These are phyloP conservation scores for Oligia strigilis DNA, from an alignment of 2,888 invertebrate species.

Conservation along the genomic window DNA sequence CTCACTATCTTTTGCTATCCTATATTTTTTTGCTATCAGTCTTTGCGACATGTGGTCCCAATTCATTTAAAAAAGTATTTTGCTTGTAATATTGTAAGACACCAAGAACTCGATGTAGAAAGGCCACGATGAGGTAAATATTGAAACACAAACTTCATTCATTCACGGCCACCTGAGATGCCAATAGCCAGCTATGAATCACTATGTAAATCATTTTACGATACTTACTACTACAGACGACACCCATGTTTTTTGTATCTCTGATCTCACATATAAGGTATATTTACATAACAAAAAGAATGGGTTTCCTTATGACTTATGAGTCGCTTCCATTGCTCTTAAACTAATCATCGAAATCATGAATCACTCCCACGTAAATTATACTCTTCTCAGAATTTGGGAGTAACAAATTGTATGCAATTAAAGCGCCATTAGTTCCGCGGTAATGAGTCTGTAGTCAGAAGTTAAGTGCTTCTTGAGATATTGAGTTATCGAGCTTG, in stretches of 20 bases:
- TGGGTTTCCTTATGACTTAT: conserved; percentile 63
- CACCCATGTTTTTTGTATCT: conserved; percentile 61
- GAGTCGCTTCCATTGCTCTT: conserved; percentile 61
- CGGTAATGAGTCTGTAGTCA: conserved; percentile 30
- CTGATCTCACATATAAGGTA: conserved; percentile 62
- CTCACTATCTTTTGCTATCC: conserved; percentile 11
- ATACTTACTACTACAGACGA: conserved; percentile 73
- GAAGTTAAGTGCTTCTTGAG: conserved; percentile 35
- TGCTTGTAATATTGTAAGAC: background rate
- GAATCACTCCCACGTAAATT: conserved; percentile 74
- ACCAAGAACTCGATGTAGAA: conserved; percentile 47
- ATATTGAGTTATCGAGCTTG: conserved; percentile 20
- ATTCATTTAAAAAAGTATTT: background rate
- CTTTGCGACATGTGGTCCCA: conserved; percentile 3
- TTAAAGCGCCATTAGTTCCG: conserved; percentile 48
- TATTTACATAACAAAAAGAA: conserved; percentile 63
- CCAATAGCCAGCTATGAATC: conserved; percentile 73
- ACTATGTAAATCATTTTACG: conserved; percentile 75
- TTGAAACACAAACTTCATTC: conserved; percentile 71
- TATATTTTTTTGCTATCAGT: conserved; percentile 18
- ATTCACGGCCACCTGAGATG: conserved; percentile 74
- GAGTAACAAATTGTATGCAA: conserved; percentile 63
- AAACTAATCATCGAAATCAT: conserved; percentile 66
- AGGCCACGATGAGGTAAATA: conserved; percentile 78
- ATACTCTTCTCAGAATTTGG: conserved; percentile 67